Evolutionary conservation across 2,797 vertebrate genomes (phyloP).

Genomic region (Spondyliosoma cantharus): DNA sequence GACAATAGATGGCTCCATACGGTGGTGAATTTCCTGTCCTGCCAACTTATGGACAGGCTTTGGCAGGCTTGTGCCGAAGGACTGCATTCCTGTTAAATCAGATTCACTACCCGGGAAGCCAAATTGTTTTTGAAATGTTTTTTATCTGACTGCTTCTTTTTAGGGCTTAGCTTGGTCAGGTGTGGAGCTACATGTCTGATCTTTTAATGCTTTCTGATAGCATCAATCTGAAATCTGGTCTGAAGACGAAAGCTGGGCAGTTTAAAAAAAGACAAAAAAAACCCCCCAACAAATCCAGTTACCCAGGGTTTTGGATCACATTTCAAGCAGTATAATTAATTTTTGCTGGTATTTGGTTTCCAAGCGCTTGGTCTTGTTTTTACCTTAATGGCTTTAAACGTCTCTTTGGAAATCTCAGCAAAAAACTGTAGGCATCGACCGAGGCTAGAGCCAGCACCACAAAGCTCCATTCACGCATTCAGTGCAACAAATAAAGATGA

Average conservation of each 20-base stretch:
- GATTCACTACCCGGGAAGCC: neutral
- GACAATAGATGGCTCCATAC: constrained; percentile 22
- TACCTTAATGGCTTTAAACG: neutral
- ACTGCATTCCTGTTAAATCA: constrained; percentile 9
- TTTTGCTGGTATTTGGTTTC: neutral
- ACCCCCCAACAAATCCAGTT: neutral
- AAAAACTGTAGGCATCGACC: neutral
- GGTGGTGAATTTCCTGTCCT: neutral
- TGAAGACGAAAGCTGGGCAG: neutral
- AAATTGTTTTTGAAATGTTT: constrained; percentile 10
- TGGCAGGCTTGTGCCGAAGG: neutral
- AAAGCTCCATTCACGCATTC: constrained; percentile 39
- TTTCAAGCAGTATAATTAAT: neutral
- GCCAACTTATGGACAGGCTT: constrained; percentile 27
- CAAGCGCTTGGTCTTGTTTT: neutral
- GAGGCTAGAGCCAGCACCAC: constrained; percentile 1
- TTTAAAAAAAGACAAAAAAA: no score
- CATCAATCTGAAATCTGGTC: constrained; percentile 11
- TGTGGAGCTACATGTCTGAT: neutral
- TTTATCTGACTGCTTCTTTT: neutral
- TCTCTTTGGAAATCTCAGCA: neutral
- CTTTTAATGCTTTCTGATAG: constrained; percentile 12
- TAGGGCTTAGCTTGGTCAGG: neutral
- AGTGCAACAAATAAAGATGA: constrained; percentile 30
- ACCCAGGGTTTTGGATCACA: neutral